Base-by-base conservation (phyloP, 2,113 vertebrate genomes). In the Oryzias woworae region DNA sequence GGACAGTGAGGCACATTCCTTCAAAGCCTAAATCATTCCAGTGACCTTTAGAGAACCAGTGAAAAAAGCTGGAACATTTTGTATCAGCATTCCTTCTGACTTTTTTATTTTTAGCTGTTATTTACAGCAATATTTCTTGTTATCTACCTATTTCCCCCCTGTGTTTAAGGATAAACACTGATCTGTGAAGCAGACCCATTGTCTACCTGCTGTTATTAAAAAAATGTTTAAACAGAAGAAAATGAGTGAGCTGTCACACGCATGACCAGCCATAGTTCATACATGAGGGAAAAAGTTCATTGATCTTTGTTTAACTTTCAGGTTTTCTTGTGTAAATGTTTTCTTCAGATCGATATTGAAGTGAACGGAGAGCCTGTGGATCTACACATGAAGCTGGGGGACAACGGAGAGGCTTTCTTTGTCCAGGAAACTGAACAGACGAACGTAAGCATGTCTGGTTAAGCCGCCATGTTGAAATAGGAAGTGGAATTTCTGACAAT, bases 361-460 rank as follows among this genome's bases (percentile, higher is more conserved):
- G 96, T 99, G 75, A 99, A 99, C 67, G 97, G 97, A 0, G 95
- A 93, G 66, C 92, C 95, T 0, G 96, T 98, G 59, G 95, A 98
- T 66, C 92, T 99, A 87, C 97, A 99, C 77, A 99, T 99, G 97
- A 99, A 99, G 77, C 85, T 99, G 26, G 97, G 97, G 48, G 97
- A 99, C 84, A 99, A 98, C 57, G 97, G 97, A 84, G 97, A 99
- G 91, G 97, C 97, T 60, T 99, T 99, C 88, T 99, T 99, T 78
- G 97, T 99, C 24, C 94, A 99, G 83, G 97, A 99, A 89, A 88
- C 94, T 0, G 95, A 95, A 77, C 93, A 95, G 77, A 91, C 92
- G 75, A 93, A 96, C 71, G 97, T 99, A 90, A 96, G 95, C 75
- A 36, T 22, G 42, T 17, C 44, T 51, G 52, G 52, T 45, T 3